A percentile compares a stretch with the other conserved stretches of the same genome.
These are phyloP conservation scores for Hemibagrus guttatus DNA, from an alignment of 2,797 vertebrate species.

Conservation along the genomic window DNA sequence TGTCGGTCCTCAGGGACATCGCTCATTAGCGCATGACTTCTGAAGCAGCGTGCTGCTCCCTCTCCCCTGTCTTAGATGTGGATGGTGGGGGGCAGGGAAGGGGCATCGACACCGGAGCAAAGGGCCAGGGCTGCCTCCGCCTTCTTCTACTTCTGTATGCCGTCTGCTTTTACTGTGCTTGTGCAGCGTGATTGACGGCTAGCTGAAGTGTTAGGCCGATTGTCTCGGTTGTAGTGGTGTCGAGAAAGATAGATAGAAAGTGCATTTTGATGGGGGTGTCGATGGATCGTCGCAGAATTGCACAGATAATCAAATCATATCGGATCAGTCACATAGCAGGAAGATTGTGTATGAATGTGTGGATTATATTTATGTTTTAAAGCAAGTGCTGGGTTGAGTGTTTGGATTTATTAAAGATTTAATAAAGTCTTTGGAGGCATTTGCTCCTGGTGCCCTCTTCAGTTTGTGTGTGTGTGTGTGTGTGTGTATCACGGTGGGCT, in stretches of 20 bases:
- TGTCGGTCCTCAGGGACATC: slow-evolving; percentile 6
- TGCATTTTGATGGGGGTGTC: not conserved
- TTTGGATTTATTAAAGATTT: slow-evolving; percentile 18
- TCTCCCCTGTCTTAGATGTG: slow-evolving; percentile 42
- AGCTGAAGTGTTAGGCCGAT: slow-evolving; percentile 27
- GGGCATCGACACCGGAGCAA: slow-evolving; percentile 4
- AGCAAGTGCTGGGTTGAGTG: not conserved
- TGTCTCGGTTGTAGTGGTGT: not conserved
- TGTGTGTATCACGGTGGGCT: not conserved
- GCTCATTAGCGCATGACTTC: slow-evolving; percentile 52
- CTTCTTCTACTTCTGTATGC: not conserved
- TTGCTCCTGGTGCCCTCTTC: not conserved
- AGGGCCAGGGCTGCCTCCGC: not conserved
- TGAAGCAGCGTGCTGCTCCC: slow-evolving; percentile 24
- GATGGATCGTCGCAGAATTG: slow-evolving; percentile 1
- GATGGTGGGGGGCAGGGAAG: slow-evolving; percentile 28
- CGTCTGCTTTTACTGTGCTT: slow-evolving; percentile 25
- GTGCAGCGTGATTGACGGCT: slow-evolving; percentile 45
- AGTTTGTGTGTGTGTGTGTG: not conserved
- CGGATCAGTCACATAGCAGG: slow-evolving; percentile 11
- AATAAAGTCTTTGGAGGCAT: slow-evolving; percentile 27
- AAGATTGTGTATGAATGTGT: slow-evolving; percentile 4
- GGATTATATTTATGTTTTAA: slow-evolving; percentile 18
- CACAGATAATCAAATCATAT: slow-evolving; percentile 34
- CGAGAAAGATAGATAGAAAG: slow-evolving; percentile 10